Evolutionary conservation across 2,113 vertebrate genomes (phyloP), one percentile per base, ranked within the genome.

Genomic region (Gallinago jamesoni): DNA sequence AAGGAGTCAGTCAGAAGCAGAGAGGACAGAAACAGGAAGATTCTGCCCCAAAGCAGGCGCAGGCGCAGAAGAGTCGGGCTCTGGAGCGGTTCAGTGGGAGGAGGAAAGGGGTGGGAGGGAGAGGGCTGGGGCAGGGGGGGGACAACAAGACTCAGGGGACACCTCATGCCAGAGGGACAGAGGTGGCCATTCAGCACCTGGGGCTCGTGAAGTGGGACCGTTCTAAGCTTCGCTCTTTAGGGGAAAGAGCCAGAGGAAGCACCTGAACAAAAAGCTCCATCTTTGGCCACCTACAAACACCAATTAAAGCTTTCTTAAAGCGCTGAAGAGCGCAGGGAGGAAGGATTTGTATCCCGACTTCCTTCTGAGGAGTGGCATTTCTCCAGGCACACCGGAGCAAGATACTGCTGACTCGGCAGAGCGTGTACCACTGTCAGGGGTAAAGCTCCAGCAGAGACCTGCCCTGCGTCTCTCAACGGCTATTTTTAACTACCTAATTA

Each of bases 1-100:
- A 98, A 99, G 98, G 99, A 98, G 98, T 98, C 97, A 98, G 98
- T 99, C 98, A 98, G 97, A 98, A 98, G 98, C 98, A 98, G 96
- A 98, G 98, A 97, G 97, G 97, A 97, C 95, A 97, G 97, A 87
- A 96, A 98, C 57, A 88, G 74, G 79, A 30, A 95, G 92, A 75
- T 22, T 95, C 94, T 79, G 7, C 83, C 23, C 4, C 12, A 94
- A 93, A 96, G 96, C 79, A 96, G 96, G 43, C 2, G 96, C 79
- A 96, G 95, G 43, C 2, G 9, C 85, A 84, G 94, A 55, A 55
- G 31, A 90, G 35, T 33, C 6, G 12, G 90, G 37, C 3, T 64
- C 35, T 35, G 84, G 3, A 77, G 79, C 0, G 73, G 9, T 57
- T 50, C 79, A 62, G 90, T 77, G 62, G 87, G 39, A 84, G 52